A percentile compares a stretch with the other conserved stretches of the same genome.
phyloP scores from a whole-genome alignment of 1,140 invertebrate species.

The Littorina saxatilis region DNA sequence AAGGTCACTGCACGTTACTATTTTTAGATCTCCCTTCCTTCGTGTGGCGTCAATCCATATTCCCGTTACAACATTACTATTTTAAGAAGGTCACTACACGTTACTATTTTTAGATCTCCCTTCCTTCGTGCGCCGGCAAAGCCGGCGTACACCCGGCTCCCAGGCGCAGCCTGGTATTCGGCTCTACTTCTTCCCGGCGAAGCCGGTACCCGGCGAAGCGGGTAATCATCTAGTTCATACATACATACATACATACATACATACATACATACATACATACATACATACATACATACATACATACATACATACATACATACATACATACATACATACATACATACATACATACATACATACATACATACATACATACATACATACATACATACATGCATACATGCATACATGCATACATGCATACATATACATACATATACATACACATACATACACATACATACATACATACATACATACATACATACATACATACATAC shows the following conservation, averaged over 20 bases:
- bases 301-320: background rate
- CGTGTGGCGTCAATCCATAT: too few relatives aligned
- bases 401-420: background rate
- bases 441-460: background rate
- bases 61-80: too few relatives aligned
- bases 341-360: background rate
- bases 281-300: background rate
- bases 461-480: background rate
- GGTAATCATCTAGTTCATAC: too few relatives aligned
- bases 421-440: background rate
- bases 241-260: constrained; percentile 2
- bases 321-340: constrained; percentile 12
- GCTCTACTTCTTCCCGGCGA: too few relatives aligned
- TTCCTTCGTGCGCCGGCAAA: too few relatives aligned
- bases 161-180: too few relatives aligned
- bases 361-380: background rate
- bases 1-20: too few relatives aligned
- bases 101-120: too few relatives aligned
- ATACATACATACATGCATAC: background rate
- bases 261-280: constrained; percentile 8
- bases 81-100: constrained; percentile 27
- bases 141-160: too few relatives aligned
- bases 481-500: too few relatives aligned
- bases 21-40: too few relatives aligned
- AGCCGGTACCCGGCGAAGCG: too few relatives aligned